Base-by-base conservation (phyloP, 1,140 invertebrate species). In the Bradysia coprophila region DNA sequence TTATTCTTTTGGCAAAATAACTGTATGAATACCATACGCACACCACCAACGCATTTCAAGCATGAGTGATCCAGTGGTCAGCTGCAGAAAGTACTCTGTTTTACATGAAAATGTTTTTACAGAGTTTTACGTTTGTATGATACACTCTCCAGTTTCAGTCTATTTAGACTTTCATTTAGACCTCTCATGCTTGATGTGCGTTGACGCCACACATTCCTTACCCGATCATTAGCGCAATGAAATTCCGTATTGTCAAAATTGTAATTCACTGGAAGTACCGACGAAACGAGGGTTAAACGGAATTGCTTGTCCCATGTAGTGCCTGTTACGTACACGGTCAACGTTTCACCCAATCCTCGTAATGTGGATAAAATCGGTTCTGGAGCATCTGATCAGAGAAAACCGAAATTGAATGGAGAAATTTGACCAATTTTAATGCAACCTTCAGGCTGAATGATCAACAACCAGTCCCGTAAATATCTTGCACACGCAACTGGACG, bases 261-360 rank as follows among this genome's bases (percentile, higher is more conserved):
- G 21, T 18, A 38, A 38, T 38, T 18, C 3, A 20, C 4, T 19
- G 36, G 10, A 16, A 38, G 18, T 18, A 9, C 18, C 6, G 36
- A 38, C 21, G 53, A 47, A 18, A 40, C 54, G 0, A 60, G 43
- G 1, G 55, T 49, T 20, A 59, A 38, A 2, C 58, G 56, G 53
- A 84, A 85, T 42, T 74, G 63, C 49, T 75, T 71, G 54, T 85
- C 81, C 80, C 80, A 85, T 22, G 71, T 72, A 3, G 76, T 80
- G 15, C 72, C 69, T 2, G 76, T 74, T 0, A 82, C 75, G 46
- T 83, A 77, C 44, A 73, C 77, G 2, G 78, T 76, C 9, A 83
- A 61, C n/a, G 76, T 75, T 52, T 85, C 80, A 5, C 73, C 73
- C 22, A 85, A 66, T 53, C 72, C 79, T 36, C 75, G 71, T 13